Base-by-base conservation (phyloP, 2,797 vertebrate species). In the Rallus crepitans region DNA sequence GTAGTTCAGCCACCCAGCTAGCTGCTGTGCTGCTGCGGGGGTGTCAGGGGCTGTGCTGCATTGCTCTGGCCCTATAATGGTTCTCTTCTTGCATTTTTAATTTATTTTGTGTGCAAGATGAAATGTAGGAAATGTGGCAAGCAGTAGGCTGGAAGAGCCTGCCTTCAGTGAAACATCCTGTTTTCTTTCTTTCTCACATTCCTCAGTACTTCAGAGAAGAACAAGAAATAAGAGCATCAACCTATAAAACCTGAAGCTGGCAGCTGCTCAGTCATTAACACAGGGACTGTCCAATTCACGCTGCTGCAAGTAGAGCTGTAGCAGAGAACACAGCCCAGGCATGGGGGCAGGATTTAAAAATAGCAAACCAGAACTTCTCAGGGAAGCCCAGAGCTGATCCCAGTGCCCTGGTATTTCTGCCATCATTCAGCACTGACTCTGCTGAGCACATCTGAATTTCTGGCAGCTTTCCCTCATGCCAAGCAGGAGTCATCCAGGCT, bases 221-320 rank as follows among this genome's bases (percentile, higher is more conserved):
- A 9, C 30, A 61, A 64, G 27, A 57, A 77, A 55, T 7, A 33
- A 71, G 82, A 68, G 6, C 21, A 45, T 17, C 39, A 7, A 11
- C 55, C 25, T 42, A 23, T 10, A 40, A 47, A 56, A 20, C 4
- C 17, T 50, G 25, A n/a, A 77, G 61, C n/a, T 65, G 48, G 24
- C 79, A 71, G 45, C 42, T 42, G 55, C 83, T 35, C 1, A 0
- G 3, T 28, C 31, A 2, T 19, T 28, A 42, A 12, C 0, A 0
- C 45, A 8, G 19, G 30, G 23, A 33, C 24, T 12, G 15, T 12
- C 30, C 35, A 18, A 24, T 8, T 20, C 28, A 18, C 56, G 6
- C 61, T 27, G 30, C 39, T 21, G 76, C 39, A 52, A 28, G 50
- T 45, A 40, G 60, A 39, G 45, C 65, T 52, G 69, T 66, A 15